These are phyloP conservation scores for Prosapia bicincta DNA, from an alignment of 2,888 invertebrate genomes.

Conservation along the genomic window DNA sequence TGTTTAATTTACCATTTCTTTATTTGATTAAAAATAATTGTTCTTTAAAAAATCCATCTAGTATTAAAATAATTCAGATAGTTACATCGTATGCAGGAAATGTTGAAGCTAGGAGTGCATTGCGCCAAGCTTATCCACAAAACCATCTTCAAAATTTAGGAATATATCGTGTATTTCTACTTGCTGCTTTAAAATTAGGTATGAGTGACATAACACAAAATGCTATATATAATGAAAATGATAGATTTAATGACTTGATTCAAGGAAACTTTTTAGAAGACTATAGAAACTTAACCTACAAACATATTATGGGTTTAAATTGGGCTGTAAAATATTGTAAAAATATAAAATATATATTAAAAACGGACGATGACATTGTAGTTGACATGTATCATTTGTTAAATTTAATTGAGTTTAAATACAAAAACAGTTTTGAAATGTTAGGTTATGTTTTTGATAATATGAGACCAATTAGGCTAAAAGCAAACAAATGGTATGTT, in stretches of 20 bases:
- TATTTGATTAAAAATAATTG: slow-evolving; percentile 19
- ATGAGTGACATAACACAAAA: slow-evolving; percentile 50
- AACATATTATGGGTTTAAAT: slow-evolving; percentile 75
- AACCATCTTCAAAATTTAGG: slow-evolving; percentile 57
- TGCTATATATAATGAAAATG: slow-evolving; percentile 59
- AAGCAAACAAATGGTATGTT: slow-evolving; percentile 78
- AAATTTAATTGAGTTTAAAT: slow-evolving; percentile 44
- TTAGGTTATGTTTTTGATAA: slow-evolving; percentile 65
- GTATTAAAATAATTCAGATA: slow-evolving; percentile 45
- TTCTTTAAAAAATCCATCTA: background rate
- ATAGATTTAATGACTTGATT: slow-evolving; percentile 63
- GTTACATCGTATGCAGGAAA: slow-evolving; percentile 77
- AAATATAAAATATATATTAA: slow-evolving; percentile 62
- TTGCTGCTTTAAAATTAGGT: slow-evolving; percentile 56
- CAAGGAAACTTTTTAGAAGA: slow-evolving; percentile 75
- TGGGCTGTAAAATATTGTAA: slow-evolving; percentile 66
- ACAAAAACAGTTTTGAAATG: slow-evolving; percentile 45
- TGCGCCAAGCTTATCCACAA: slow-evolving; percentile 62
- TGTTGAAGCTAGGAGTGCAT: slow-evolving; percentile 63
- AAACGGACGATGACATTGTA: slow-evolving; percentile 80
- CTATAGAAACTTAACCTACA: slow-evolving; percentile 76
- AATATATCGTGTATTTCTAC: slow-evolving; percentile 62
- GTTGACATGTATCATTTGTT: slow-evolving; percentile 61
- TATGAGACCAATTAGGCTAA: slow-evolving; percentile 61
- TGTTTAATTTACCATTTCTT: slow-evolving; percentile 1